These are phyloP conservation scores for Hypocryptadius cinnamomeus DNA, from an alignment of 2,113 vertebrate species.

Conservation along the genomic window DNA sequence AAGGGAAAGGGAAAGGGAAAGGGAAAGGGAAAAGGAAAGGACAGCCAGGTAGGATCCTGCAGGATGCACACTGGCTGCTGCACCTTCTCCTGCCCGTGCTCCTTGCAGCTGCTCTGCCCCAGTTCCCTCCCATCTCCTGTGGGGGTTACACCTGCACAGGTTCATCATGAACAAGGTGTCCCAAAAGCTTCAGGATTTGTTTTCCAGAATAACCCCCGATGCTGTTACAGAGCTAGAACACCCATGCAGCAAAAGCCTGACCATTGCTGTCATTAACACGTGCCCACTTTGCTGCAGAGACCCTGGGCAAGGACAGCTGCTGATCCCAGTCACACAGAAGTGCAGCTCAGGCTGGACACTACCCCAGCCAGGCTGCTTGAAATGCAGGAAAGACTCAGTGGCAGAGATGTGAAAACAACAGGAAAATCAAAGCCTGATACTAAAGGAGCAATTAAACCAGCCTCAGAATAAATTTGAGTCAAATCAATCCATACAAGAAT, in stretches of 20 bases:
- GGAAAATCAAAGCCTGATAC: conserved; percentile 48
- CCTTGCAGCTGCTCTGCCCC: neutral
- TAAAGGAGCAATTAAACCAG: conserved; percentile 54
- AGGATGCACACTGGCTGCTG: neutral
- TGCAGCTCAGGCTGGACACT: neutral
- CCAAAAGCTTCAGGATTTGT: neutral
- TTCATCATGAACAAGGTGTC: neutral
- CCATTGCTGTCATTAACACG: neutral
- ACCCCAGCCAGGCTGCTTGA: neutral
- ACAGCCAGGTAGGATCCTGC: neutral
- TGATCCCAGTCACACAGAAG: neutral
- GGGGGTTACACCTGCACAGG: neutral
- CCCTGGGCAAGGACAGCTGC: neutral
- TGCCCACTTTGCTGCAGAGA: neutral
- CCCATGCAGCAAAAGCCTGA: neutral
- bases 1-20: too few species aligned
- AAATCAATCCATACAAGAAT: conserved; percentile 48
- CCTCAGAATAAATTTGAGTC: conserved; percentile 55
- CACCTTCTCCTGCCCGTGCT: neutral
- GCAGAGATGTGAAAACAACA: neutral
- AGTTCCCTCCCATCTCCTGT: fast-evolving
- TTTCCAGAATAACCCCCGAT: neutral
- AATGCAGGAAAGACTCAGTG: conserved; percentile 9
- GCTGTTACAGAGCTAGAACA: neutral
- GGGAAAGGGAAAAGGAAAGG: neutral